Evolutionary conservation across 2,797 vertebrate genomes (phyloP).

Genomic region (Microchirus variegatus): DNA sequence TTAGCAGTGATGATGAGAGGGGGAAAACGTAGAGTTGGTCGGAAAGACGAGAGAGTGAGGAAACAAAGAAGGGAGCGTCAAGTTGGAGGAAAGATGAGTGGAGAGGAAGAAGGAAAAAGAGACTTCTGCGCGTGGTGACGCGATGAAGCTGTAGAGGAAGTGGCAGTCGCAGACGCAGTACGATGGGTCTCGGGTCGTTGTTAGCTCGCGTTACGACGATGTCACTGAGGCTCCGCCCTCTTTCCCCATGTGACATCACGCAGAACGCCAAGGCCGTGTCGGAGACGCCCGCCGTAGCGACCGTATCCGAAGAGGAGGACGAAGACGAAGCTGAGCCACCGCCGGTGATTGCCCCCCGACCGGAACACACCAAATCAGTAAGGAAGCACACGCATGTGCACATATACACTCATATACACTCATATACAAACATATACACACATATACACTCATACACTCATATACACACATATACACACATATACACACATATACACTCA

Average conservation of each 20-base stretch:
- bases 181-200: constrained; percentile 56
- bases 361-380: constrained; percentile 96
- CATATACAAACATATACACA: no score
- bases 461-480: no score
- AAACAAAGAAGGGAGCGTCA: not conserved
- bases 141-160: constrained; percentile 23
- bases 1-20: constrained; percentile 20
- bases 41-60: not conserved
- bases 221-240: constrained; percentile 52
- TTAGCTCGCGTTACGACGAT: constrained; percentile 46
- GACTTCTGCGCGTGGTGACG: not conserved
- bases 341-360: constrained; percentile 91
- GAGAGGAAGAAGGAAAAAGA: constrained; percentile 24
- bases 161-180: constrained; percentile 11
- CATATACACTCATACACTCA: no score
- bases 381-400: constrained; percentile 58
- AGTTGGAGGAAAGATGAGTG: not conserved
- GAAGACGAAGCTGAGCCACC: constrained; percentile 87
- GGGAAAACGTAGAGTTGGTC: not conserved
- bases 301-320: constrained; percentile 92
- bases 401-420: constrained; percentile 4
- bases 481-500: no score
- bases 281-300: constrained; percentile 89
- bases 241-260: constrained; percentile 36
- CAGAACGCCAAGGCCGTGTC: constrained; percentile 91